Base-by-base conservation (phyloP, 2,888 invertebrate species). In the Sthenelais limicola region DNA sequence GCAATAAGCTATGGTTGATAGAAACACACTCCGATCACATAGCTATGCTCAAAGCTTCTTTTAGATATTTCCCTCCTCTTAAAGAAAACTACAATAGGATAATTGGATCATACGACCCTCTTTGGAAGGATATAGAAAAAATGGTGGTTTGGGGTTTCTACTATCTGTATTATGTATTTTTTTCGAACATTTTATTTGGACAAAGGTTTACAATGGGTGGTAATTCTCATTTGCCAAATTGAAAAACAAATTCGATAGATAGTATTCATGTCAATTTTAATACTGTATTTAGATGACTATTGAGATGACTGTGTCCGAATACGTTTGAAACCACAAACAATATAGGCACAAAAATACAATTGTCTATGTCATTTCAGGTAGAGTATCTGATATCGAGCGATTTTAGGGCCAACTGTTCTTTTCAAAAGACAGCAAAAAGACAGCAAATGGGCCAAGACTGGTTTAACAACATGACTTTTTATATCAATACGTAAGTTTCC, bases 391-490 rank as follows among this genome's bases (percentile, higher is more conserved):
- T 21, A 4, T 56, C 56, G 4, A 33, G 33, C 32, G 3, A 32
- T 15, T 56, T 56, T 33, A 32, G 56, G 5, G 3, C 3, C 5
- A 56, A 56, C 56, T 56, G 56, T 15, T 56, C 56, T 18, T 21
- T n/a, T 4, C 30, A 56, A 15, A 28, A 12, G 3, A 28, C 1
- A 21, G 32, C 30, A 15, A 33, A 56, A 18, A 15, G 56, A 32
- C 56, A 33, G 30, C 18, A n/a, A 3, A 56, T 56, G 56, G 56
- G 30, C 5, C 56, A 56, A 33, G 56, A 56, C 56, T 56, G 56
- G 56, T 56, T 56, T 21, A 56, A 56, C 56, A 56, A 56, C 30
- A 56, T 56, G 56, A 56, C 56, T 21, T 56, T 56, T 33, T 56
- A 56, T 33, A 21, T 56, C 18, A 56, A 56, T 21, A 56, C 33